phyloP scores from a whole-genome alignment of 2,888 invertebrate species.

The Gymnocheta viridis region DNA sequence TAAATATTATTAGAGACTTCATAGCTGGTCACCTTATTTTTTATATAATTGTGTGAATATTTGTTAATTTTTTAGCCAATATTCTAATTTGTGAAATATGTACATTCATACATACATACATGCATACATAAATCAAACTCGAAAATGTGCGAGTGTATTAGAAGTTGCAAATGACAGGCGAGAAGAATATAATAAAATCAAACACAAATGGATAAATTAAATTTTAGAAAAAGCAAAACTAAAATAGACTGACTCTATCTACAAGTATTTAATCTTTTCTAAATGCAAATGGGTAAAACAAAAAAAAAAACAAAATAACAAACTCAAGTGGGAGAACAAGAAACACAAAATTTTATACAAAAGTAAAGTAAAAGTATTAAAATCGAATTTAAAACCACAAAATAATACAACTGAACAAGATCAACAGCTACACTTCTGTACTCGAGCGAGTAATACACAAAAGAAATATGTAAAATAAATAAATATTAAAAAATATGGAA shows the following conservation, averaged over 20 bases:
- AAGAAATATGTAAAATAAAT: constrained; percentile 23
- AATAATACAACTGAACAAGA: constrained; percentile 49
- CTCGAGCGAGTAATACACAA: constrained; percentile 4
- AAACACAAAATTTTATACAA: constrained; percentile 48
- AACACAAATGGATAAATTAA: constrained; percentile 21
- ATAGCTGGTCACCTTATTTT: constrained; percentile 15
- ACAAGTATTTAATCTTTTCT: constrained; percentile 24
- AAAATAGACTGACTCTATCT: background rate
- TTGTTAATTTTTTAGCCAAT: constrained; percentile 32
- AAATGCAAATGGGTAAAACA: constrained; percentile 42
- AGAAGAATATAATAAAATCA: constrained; percentile 30
- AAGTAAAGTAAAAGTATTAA: constrained; percentile 35
- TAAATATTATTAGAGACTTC: background rate
- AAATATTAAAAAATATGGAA: constrained; percentile 44
- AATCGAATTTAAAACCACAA: constrained; percentile 52
- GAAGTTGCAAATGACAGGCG: constrained; percentile 19
- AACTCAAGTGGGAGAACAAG: constrained; percentile 70
- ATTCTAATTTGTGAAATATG: constrained; percentile 51
- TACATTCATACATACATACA: too few relatives aligned
- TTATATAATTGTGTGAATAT: constrained; percentile 3
- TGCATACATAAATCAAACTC: too few relatives aligned
- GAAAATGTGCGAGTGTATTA: constrained; percentile 6
- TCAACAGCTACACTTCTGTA: constrained; percentile 29
- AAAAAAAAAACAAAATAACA: background rate
- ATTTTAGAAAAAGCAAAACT: background rate